Evolutionary conservation across 2,888 invertebrate genomes (phyloP), one percentile per base, ranked within the genome.

Genomic region (Macaria liturata): DNA sequence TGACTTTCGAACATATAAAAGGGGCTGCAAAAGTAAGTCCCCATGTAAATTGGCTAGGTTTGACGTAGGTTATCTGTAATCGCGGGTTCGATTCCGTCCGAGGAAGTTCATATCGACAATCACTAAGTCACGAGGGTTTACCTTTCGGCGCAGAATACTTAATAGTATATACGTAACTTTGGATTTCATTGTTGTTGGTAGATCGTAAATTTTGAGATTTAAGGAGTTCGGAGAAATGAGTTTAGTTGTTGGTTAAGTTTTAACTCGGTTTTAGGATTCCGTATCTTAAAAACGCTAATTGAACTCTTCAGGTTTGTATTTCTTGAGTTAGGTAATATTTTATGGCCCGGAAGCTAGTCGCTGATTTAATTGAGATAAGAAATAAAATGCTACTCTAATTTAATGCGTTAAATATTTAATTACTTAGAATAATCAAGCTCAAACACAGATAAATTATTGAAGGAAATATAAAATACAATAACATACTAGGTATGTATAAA

Each of bases 41-140:
- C 61, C 62, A 50, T 49, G 52, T 43, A 64, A 67, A 66, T 68
- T 65, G 57, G 42, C 4, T 59, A 49, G 48, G 54, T 55, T 49
- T 65, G 59, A 69, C 51, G 57, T 60, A 60, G 69, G 65, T 65
- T 55, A 55, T 58, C 64, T 34, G 45, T 56, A 59, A 59, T 60
- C 50, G 55, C 49, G 58, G 54, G 57, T 62, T 65, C 54, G 56
- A 57, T 59, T 56, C 44, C 52, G 52, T 43, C 9, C 47, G 51
- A 55, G 57, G 60, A 48, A 40, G 46, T 58, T 58, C 53, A 49
- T 58, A 58, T 58, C 54, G 49, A 46, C 54, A 46, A 49, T 54
- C 49, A 58, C 54, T 54, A 46, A 49, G 49, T 46, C 45, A 51
- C 49, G 50, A 43, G 34, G 49, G 39, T 30, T 44, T 55, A 45